Evolutionary conservation across 2,888 invertebrate genomes (phyloP).

Genomic region (Acanthosepion pharaonis): DNA sequence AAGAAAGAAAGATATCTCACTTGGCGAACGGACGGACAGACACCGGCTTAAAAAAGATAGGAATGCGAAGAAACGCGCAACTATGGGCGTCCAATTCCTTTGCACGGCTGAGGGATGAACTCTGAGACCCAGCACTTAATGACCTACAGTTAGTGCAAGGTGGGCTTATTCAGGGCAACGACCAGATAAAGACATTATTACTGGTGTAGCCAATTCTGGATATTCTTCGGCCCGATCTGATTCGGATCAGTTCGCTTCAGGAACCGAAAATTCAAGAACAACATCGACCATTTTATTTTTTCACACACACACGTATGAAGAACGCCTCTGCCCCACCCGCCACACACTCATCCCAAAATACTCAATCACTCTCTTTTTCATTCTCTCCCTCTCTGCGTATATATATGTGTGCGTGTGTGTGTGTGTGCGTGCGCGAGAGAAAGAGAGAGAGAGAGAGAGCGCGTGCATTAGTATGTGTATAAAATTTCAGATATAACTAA

Average conservation of each 20-base stretch:
- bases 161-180: not conserved
- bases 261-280: not conserved
- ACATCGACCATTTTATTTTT: not conserved
- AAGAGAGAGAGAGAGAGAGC: too few relatives aligned
- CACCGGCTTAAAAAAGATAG: not conserved
- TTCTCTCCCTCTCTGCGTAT: too few relatives aligned
- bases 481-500: too few relatives aligned
- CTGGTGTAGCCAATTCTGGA: not conserved
- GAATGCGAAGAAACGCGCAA: not conserved
- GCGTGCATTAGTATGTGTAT: too few relatives aligned
- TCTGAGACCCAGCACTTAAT: slow-evolving; percentile 7
- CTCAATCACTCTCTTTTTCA: too few relatives aligned
- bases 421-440: too few relatives aligned
- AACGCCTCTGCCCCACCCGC: too few relatives aligned
- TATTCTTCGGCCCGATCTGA: not conserved
- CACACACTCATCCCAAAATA: too few relatives aligned
- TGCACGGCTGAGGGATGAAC: not conserved
- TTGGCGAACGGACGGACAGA: not conserved
- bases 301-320: not conserved
- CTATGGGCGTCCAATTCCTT: not conserved
- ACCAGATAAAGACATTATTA: not conserved
- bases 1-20: not conserved
- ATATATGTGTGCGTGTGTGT: too few relatives aligned
- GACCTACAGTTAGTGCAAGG: not conserved
- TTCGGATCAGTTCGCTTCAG: not conserved